A percentile compares a stretch with the other conserved stretches of the same genome.
phyloP scores from a whole-genome alignment of 1,140 invertebrate species.

The Aphelenchoides fujianensis region DNA sequence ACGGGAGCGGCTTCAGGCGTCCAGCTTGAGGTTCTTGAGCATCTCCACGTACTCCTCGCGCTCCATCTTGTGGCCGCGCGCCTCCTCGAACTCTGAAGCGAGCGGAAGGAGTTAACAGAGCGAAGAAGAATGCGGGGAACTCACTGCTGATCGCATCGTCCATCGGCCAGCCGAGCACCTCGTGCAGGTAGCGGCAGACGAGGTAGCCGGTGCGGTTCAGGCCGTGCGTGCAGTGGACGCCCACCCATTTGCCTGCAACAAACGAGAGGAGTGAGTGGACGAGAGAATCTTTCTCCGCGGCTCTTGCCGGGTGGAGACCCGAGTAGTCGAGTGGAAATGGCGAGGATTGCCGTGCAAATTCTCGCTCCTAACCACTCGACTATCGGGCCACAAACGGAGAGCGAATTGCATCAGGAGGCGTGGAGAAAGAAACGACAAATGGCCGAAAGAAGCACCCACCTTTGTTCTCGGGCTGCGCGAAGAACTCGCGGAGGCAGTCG shows the following conservation, averaged over 20 bases:
- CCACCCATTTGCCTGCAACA: constrained; percentile 65
- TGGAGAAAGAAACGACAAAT: too few species aligned
- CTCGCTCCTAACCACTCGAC: too few species aligned
- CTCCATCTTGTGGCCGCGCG: constrained; percentile 22
- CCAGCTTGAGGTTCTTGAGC: too few species aligned
- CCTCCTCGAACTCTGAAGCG: constrained; percentile 13
- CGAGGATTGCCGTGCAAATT: constrained; percentile 67
- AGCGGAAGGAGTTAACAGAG: not conserved
- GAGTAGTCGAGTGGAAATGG: not conserved
- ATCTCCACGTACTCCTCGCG: constrained; percentile 25
- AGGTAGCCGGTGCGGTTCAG: constrained; percentile 83
- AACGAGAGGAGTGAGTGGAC: not conserved
- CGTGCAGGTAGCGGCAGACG: constrained; percentile 68
- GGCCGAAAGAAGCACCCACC: constrained; percentile 1
- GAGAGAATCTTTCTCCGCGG: not conserved
- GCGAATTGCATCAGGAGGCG: too few species aligned
- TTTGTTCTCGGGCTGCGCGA: constrained; percentile 8
- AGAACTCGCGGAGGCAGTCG: constrained; percentile 28
- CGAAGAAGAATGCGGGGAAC: not conserved
- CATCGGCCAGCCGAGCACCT: constrained; percentile 9
- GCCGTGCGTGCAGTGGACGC: constrained; percentile 84
- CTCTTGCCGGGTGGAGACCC: not conserved
- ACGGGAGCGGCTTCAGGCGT: too few species aligned
- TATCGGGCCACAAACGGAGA: too few species aligned
- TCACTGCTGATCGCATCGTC: constrained; percentile 17